These are phyloP conservation scores for Pseudococcus viburni DNA, from an alignment of 2,888 invertebrate genomes.

Conservation along the genomic window DNA sequence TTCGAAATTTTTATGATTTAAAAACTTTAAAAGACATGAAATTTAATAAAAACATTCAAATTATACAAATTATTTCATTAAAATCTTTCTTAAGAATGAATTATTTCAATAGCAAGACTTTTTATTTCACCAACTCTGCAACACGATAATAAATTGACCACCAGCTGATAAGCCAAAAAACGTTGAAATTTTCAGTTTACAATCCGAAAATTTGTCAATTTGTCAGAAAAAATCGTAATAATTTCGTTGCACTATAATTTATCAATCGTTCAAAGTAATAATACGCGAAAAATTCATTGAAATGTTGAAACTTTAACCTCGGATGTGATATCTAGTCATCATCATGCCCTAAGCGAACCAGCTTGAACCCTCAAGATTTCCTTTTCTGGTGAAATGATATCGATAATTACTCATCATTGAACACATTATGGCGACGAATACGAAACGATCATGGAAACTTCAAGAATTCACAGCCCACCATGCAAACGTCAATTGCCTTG, in stretches of 20 bases:
- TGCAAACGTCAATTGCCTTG: slow-evolving; percentile 89
- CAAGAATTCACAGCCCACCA: slow-evolving; percentile 90
- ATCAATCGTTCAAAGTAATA: too few relatives aligned
- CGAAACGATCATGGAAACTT: slow-evolving; percentile 63
- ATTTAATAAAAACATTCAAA: too few relatives aligned
- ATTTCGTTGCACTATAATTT: neutral
- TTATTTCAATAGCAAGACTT: too few relatives aligned
- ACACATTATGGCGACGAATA: slow-evolving; percentile 44
- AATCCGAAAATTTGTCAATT: neutral
- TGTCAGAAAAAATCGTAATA: neutral
- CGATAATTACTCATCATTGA: neutral
- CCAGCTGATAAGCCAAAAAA: slow-evolving; percentile 20
- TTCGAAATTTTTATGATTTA: too few relatives aligned
- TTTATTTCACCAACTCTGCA: too few relatives aligned
- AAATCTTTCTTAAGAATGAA: too few relatives aligned
- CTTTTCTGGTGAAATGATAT: neutral
- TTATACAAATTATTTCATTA: too few relatives aligned
- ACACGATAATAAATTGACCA: too few relatives aligned
- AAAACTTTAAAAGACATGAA: too few relatives aligned
- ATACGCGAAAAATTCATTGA: too few relatives aligned
- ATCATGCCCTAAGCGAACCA: neutral
- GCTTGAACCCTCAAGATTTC: neutral
- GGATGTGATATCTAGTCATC: neutral
- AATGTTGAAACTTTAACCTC: too few relatives aligned
- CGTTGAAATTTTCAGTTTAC: slow-evolving; percentile 25